Percentiles rank a stretch among this genome's conserved stretches.
Conservation (phyloP, 2,797 vertebrate species). For the Catharus ustulatus region DNA sequence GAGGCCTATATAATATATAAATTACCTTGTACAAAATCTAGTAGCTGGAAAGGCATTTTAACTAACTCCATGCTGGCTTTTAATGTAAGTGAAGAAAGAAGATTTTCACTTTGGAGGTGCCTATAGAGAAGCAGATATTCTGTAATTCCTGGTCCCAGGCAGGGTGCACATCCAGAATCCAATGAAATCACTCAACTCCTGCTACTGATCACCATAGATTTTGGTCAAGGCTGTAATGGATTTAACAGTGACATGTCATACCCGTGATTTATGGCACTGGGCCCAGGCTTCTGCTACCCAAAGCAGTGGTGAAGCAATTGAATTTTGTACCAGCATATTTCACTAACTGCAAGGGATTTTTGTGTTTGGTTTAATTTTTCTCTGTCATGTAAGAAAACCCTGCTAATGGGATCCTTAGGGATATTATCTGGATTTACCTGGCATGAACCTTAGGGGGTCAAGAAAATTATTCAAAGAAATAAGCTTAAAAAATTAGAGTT, state of each 20-base stretch:
- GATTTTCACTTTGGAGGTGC: neutral
- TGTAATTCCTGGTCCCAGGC: neutral
- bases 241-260: neutral
- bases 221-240: neutral
- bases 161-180: neutral
- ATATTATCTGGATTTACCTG: neutral
- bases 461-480: neutral
- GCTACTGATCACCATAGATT: constrained; percentile 18
- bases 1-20: neutral
- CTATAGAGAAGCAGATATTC: neutral
- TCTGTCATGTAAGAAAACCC: neutral
- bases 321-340: neutral
- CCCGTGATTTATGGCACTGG: neutral
- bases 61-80: neutral
- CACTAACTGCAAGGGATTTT: neutral
- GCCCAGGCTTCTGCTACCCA: neutral
- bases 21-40: neutral
- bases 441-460: accelerated
- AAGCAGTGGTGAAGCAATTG: neutral
- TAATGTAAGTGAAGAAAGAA: neutral
- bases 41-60: neutral
- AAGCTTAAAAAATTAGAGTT: neutral
- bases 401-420: neutral
- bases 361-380: constrained; percentile 12
- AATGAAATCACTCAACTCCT: neutral